These are phyloP conservation scores for Plecturocebus donacophilus DNA, from an alignment of 2,113 vertebrate species.

Conservation along the genomic window DNA sequence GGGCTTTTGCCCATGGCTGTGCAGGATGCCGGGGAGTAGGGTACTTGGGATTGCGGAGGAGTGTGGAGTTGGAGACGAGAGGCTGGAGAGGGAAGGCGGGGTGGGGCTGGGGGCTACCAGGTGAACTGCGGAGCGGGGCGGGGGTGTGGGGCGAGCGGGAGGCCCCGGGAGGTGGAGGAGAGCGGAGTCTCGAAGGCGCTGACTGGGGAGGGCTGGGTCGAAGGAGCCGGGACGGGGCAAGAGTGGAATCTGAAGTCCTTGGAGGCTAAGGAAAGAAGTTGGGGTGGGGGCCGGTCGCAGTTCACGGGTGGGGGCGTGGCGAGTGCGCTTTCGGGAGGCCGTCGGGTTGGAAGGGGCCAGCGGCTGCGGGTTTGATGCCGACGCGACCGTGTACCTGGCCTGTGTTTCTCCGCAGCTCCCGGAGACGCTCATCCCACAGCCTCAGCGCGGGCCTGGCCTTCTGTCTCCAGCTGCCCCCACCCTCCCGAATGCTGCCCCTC, in stretches of 20 bases:
- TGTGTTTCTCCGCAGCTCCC: constrained; percentile 54
- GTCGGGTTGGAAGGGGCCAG: background rate
- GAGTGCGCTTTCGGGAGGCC: background rate
- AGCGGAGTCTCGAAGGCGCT: background rate
- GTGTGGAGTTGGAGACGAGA: background rate
- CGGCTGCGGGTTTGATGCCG: background rate
- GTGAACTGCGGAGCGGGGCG: background rate
- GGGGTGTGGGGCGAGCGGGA: background rate
- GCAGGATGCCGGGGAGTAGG: background rate
- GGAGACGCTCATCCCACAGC: background rate
- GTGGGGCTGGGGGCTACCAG: constrained; percentile 22
- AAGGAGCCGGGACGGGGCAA: background rate
- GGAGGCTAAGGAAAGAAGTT: background rate
- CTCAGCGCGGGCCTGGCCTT: background rate
- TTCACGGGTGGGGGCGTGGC: background rate
- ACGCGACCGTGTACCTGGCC: background rate
- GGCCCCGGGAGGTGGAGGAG: background rate
- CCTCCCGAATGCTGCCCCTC: constrained; percentile 76
- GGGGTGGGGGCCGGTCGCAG: background rate
- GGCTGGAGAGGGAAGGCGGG: background rate
- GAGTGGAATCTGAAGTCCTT: background rate
- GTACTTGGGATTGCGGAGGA: background rate
- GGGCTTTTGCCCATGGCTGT: fast-evolving
- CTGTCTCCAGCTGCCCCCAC: constrained; percentile 45
- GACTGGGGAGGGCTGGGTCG: background rate